A percentile compares a stretch with the other conserved stretches of the same genome.
Conservation (phyloP, 2,888 invertebrate genomes). For the Tridacna crocea region DNA sequence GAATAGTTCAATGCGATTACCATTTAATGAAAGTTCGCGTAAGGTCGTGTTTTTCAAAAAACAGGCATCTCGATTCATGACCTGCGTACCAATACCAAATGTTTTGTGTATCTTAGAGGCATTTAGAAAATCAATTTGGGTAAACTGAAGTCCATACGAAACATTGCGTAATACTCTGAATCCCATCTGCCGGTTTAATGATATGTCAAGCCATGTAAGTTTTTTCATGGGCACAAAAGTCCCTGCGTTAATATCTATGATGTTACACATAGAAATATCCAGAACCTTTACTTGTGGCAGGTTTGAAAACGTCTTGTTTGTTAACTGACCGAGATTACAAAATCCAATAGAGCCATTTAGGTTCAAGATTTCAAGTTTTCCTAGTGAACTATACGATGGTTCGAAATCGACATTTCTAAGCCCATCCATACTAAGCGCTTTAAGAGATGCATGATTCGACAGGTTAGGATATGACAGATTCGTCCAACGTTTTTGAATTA, state of each 20-base stretch:
- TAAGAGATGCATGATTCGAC: neutral
- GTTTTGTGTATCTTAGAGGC: neutral
- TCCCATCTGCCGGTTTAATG: neutral
- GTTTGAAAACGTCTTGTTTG: neutral
- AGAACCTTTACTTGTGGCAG: neutral
- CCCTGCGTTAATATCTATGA: neutral
- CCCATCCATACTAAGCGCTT: neutral
- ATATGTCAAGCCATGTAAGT: neutral
- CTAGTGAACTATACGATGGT: neutral
- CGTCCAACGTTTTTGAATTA: too few relatives aligned
- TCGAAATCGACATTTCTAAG: neutral
- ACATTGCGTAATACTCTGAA: neutral
- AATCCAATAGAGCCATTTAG: neutral
- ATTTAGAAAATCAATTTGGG: conserved; percentile 2
- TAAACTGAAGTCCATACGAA: conserved; percentile 8
- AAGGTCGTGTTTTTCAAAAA: neutral
- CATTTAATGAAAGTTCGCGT: neutral
- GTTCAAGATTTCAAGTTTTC: neutral
- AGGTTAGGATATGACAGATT: neutral
- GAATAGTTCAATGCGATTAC: neutral
- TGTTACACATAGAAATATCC: neutral
- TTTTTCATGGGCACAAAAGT: neutral
- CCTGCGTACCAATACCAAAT: neutral
- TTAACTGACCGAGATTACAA: neutral
- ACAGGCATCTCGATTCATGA: neutral